Evolutionary conservation across 2,888 invertebrate genomes (phyloP), one percentile per base, ranked within the genome.

Genomic region (Drosophila melanosoma): DNA sequence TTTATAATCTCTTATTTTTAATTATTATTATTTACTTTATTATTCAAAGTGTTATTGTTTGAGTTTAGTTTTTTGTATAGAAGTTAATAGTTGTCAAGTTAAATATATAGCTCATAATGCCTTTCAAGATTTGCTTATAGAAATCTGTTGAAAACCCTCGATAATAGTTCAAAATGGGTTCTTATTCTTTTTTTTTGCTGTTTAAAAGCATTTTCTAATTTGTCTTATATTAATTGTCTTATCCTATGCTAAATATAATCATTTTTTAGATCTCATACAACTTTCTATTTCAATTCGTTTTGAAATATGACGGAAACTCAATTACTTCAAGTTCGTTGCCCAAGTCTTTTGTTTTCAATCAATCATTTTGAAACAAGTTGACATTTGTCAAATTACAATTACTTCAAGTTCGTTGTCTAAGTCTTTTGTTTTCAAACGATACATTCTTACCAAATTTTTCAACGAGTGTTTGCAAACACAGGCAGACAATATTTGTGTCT

Each of bases 301-400:
- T 36, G n/a, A n/a, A 33, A 11, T 29, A 29, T 29, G 6, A 29
- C 29, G 29, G 23, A n/a, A 33, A 11, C 15, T 58, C 58, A 65
- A 48, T 36, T 53, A 23, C 2, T 33, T 20, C 66, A 62, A 76
- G 83, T 87, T 87, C 33, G 81, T 83, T 79, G 85, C 73, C 69
- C 66, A 81, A 87, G 87, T 87, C 83, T 81, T 87, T 87, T 79
- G 83, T 83, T 73, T 84, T 66, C n/a, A 32, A 15, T 29, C 63
- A 57, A 56, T 29, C 58, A 33, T 45, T 29, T 57, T 36, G n/a
- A n/a, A 33, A 11, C n/a, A 2, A 12, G 20, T 40, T 40, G 26
- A 15, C 62, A 26, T 57, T 58, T 58, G 45, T 48, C 40, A 67
- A 61, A 72, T 72, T 52, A 54, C 58, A 65, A 40, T 36, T 53